Base-by-base conservation (phyloP, 2,797 vertebrate species). In the Syngnathus acus region DNA sequence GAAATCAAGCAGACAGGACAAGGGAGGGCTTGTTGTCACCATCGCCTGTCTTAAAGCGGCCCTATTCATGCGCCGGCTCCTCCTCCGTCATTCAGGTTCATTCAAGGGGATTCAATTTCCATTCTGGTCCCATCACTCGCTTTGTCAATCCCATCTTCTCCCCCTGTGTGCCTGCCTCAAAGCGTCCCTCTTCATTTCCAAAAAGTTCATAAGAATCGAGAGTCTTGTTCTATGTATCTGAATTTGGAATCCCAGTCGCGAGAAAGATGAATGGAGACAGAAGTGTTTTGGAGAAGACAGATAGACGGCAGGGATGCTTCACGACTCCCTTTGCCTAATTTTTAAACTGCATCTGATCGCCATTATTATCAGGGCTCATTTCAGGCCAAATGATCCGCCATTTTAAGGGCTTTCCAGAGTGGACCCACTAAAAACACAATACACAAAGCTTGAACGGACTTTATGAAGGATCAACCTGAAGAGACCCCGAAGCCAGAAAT, bases 201-300 rank as follows among this genome's bases (percentile, higher is more conserved):
- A 79, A 86, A 86, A 87, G 80, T 88, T 88, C 84, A 85, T 86
- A 84, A 84, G 84, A 88, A 89, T 83, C 77, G 77, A 80, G 79
- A 87, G 84, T 81, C 82, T 89, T 91, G 89, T 91, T 87, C 87
- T 77, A 76, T 82, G 77, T 84, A 87, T 91, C 90, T 90, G 89
- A 88, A 86, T 89, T 89, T 85, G 70, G 70, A 81, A 82, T 83
- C 80, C 84, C 78, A 59, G n/a, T 3, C 76, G 84, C 72, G 72
- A 32, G 37, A 62, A 48, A 72, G 77, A 87, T 85, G 76, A 74
- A 75, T 50, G 70, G 54, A 74, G 77, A 84, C 78, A 70, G 76
- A 77, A 81, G 76, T 68, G 72, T 78, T 82, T 68, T 38, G 66
- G 37, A 55, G 53, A 63, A 69, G 79, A 82, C 85, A 87, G 83